Conservation (phyloP, 1,140 invertebrate genomes). For the Andrena cerasifolii region DNA sequence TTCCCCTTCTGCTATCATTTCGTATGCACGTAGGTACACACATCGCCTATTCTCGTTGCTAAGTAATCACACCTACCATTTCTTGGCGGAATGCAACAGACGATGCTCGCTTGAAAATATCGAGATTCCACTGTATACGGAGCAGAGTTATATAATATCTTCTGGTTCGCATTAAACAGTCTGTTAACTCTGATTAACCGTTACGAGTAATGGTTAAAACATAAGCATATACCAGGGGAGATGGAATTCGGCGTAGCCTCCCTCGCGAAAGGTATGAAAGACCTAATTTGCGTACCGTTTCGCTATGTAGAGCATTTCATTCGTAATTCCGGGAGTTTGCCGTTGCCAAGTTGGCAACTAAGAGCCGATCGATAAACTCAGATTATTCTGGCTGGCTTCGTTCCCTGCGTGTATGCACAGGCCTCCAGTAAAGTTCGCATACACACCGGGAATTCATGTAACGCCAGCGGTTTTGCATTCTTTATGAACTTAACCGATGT, state of each 20-base stretch:
- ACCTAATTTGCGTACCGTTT: constrained; percentile 56
- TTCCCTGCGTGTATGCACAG: constrained; percentile 15
- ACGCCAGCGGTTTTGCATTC: constrained; percentile 13
- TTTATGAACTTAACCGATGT: constrained; percentile 3
- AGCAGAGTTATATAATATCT: too few relatives aligned
- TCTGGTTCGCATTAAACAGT: too few relatives aligned
- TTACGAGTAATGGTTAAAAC: neutral
- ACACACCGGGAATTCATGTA: constrained; percentile 12
- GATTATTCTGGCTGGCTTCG: constrained; percentile 63
- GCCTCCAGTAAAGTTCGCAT: constrained; percentile 4
- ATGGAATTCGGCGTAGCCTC: constrained; percentile 26
- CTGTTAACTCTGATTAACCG: neutral
- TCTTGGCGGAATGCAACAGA: too few relatives aligned
- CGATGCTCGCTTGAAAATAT: too few relatives aligned
- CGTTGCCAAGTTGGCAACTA: constrained; percentile 69
- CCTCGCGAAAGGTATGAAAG: constrained; percentile 53
- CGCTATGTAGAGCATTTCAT: constrained; percentile 65
- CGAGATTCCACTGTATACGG: too few relatives aligned
- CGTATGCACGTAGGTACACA: too few relatives aligned
- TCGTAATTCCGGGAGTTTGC: constrained; percentile 67
- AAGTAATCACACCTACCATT: too few relatives aligned
- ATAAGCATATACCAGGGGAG: neutral
- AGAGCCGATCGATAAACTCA: constrained; percentile 65
- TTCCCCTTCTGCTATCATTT: too few relatives aligned
- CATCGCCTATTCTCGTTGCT: too few relatives aligned